These are phyloP conservation scores for Drosophila prosaltans DNA, from an alignment of 1,140 invertebrate species.

Conservation along the genomic window DNA sequence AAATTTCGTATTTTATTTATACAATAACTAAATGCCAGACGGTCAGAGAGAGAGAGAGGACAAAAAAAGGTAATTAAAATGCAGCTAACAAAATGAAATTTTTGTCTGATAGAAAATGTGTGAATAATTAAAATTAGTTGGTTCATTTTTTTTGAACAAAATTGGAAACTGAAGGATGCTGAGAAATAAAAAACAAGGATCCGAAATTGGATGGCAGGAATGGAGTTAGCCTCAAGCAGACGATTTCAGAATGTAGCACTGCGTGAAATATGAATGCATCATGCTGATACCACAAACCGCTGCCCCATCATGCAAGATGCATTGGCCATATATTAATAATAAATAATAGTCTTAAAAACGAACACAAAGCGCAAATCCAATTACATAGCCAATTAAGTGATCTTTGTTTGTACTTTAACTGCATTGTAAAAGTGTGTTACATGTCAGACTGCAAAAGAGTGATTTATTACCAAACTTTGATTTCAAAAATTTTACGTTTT, in stretches of 20 bases:
- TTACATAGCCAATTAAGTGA: background rate
- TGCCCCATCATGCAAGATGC: too few species aligned
- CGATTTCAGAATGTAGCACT: background rate
- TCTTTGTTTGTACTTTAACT: too few species aligned
- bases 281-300: background rate
- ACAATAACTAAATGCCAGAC: constrained; percentile 1
- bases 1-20: constrained; percentile 14
- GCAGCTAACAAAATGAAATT: constrained; percentile 53
- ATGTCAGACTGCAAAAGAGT: background rate
- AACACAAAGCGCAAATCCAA: too few species aligned
- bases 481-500: background rate
- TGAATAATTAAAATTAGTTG: background rate
- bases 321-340: background rate
- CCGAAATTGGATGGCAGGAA: too few species aligned
- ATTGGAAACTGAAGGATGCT: background rate
- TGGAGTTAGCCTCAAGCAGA: background rate
- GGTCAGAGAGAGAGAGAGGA: background rate
- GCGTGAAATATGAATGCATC: background rate
- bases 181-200: background rate
- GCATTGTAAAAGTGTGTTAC: too few species aligned
- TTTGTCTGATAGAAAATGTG: background rate
- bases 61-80: constrained; percentile 69
- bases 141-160: background rate
- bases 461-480: background rate
- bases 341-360: background rate